Percentiles rank a stretch among this genome's conserved stretches.
phyloP scores from a whole-genome alignment of 2,797 vertebrate genomes.

The Esox masquinongy region DNA sequence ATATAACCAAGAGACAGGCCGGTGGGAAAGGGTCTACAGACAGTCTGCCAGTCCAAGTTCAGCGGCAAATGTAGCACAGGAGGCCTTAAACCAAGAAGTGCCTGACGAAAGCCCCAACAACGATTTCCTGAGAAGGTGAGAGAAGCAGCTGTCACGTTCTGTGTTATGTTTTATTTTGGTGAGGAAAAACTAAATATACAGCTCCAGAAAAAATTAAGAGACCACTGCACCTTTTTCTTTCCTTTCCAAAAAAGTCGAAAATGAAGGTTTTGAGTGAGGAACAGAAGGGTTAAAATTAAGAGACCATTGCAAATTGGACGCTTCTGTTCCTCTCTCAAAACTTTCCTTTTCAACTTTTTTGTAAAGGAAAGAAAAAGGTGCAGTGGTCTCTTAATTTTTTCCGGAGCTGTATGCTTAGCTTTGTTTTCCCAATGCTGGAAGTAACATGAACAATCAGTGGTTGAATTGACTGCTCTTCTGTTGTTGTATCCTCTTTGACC shows the following conservation, averaged over 20 bases:
- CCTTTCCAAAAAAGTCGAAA: too few species aligned
- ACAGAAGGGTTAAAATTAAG: too few species aligned
- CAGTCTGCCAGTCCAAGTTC: constrained; percentile 76
- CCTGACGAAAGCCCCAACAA: constrained; percentile 84
- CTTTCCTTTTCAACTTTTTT: too few species aligned
- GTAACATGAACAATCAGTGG: background rate
- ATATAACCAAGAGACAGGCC: constrained; percentile 85
- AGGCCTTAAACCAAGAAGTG: constrained; percentile 89
- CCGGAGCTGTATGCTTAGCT: background rate
- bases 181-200: background rate
- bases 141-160: background rate
- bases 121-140: constrained; percentile 85
- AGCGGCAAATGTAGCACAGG: constrained; percentile 84
- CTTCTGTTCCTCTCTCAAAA: too few species aligned
- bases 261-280: too few species aligned
- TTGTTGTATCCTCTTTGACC: background rate
- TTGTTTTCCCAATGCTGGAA: background rate
- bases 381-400: too few species aligned
- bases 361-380: too few species aligned
- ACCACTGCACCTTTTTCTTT: too few species aligned
- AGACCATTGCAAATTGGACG: too few species aligned
- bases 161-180: background rate
- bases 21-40: constrained; percentile 85
- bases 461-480: background rate
- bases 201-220: too few species aligned